Conservation (phyloP, 64 coral and sea anemone species). For the Montipora capricornis region DNA sequence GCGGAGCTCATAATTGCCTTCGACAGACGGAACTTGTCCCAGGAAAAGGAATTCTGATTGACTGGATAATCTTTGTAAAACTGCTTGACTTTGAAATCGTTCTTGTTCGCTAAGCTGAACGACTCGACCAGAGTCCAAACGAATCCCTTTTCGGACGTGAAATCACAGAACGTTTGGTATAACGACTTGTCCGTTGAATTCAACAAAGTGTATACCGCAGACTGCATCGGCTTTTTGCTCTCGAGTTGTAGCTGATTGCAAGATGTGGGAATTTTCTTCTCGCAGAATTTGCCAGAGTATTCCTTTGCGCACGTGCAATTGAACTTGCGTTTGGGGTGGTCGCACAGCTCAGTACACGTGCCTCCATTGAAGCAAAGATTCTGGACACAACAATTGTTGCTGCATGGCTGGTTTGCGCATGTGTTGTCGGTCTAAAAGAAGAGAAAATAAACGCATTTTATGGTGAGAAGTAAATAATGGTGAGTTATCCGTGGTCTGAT, state of each 20-base stretch:
- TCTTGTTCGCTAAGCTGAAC: conserved; percentile 40
- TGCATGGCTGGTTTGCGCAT: no score
- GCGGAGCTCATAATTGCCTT: conserved; percentile 17
- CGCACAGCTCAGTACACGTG: conserved; percentile 33
- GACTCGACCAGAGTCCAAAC: conserved; percentile 80
- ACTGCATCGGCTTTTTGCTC: not conserved
- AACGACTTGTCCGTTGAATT: not conserved
- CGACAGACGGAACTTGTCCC: conserved; percentile 71
- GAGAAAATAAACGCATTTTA: no score
- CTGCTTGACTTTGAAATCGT: not conserved
- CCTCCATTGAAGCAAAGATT: conserved; percentile 64
- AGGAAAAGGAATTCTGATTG: conserved; percentile 47
- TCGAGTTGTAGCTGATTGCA: conserved; percentile 27
- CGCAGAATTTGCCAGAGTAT: conserved; percentile 51
- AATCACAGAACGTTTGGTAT: conserved; percentile 48
- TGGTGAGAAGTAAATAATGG: no score
- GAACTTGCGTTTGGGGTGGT: conserved; percentile 54
- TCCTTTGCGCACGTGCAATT: conserved; percentile 46
- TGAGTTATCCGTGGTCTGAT: no score
- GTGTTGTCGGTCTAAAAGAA: no score
- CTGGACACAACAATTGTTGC: not conserved
- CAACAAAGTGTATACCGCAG: not conserved
- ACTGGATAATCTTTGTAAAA: conserved; percentile 41
- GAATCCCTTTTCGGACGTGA: conserved; percentile 30
- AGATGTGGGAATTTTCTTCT: conserved; percentile 12